phyloP scores from a whole-genome alignment of 2,113 vertebrate species.

The Hippocampus zosterae region DNA sequence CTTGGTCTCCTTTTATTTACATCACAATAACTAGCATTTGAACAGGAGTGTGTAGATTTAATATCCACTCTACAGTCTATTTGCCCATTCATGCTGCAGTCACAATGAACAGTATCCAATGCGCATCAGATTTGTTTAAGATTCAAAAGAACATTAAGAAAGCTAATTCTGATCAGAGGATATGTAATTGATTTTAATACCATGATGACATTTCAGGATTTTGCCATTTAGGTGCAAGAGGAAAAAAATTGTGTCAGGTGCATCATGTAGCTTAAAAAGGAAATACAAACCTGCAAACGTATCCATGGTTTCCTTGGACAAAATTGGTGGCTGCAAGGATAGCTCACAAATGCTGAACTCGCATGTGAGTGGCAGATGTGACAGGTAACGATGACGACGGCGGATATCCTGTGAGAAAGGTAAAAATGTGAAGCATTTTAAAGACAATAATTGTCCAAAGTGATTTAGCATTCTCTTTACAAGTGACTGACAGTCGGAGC shows the following conservation, averaged over 20 bases:
- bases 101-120: too few relatives aligned
- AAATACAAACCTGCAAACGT: slow-evolving; percentile 82
- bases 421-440: neutral
- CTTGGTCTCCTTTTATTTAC: too few relatives aligned
- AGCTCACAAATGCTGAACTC: slow-evolving; percentile 98
- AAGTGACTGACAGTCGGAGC: neutral
- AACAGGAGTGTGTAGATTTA: too few relatives aligned
- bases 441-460: neutral
- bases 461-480: neutral
- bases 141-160: neutral
- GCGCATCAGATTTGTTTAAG: neutral
- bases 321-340: slow-evolving; percentile 83
- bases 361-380: slow-evolving; percentile 95
- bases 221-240: neutral
- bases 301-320: slow-evolving; percentile 91
- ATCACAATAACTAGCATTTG: too few relatives aligned
- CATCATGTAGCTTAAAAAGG: neutral
- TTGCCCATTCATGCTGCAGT: too few relatives aligned
- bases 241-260: neutral
- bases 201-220: neutral
- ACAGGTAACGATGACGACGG: slow-evolving; percentile 90
- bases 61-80: too few relatives aligned
- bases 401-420: slow-evolving; percentile 81
- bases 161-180: neutral
- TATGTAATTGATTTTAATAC: neutral